Evolutionary conservation across 2,888 invertebrate species (phyloP), one percentile per base, ranked within the genome.

Genomic region (Ophioninae sp.): DNA sequence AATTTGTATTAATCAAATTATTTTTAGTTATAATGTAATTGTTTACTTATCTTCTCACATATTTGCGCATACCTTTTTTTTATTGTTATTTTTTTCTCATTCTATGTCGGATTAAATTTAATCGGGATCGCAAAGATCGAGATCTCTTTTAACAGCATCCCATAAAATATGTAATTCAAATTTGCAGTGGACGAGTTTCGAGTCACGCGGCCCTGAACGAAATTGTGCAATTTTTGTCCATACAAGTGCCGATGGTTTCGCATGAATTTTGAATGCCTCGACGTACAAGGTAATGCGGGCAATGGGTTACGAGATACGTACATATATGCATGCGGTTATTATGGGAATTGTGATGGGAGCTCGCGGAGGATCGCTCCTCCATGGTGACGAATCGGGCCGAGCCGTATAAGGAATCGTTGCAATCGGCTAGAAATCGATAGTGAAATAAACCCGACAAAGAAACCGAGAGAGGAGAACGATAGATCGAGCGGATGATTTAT

Each of bases 341-440:
- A 76, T 84, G 81, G 81, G 72, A 81, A 81, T 62, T 30, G 74
- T 69, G 62, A 79, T 75, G 74, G 67, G 56, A 39, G 65, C 57
- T 72, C 50, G 56, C 62, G 72, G 81, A 81, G 74, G 61, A 74
- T 79, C 69, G 57, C 61, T 59, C 41, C 23, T 61, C 68, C 50
- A 30, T 59, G 61, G n/a, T 61, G 17, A 61, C 44, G 73, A 79
- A 84, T 82, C 79, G 69, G 82, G 81, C 68, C 84, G 65, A 17
- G 23, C 84, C 84, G 76, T 84, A 50, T 84, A 79, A 61, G 84
- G 84, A 79, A 69, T 79, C 77, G 84, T 50, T 79, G 76, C 70
- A 83, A 81, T 75, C 78, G 81, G 69, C 78, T 83, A 73, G 74
- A 77, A 84, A 84, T 77, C 81, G 81, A 84, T 84, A 81, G 72